Percentiles rank a stretch among this genome's conserved stretches.
Evolutionary conservation across 1,140 invertebrate genomes (phyloP).

Genomic region (Streblospio benedicti): DNA sequence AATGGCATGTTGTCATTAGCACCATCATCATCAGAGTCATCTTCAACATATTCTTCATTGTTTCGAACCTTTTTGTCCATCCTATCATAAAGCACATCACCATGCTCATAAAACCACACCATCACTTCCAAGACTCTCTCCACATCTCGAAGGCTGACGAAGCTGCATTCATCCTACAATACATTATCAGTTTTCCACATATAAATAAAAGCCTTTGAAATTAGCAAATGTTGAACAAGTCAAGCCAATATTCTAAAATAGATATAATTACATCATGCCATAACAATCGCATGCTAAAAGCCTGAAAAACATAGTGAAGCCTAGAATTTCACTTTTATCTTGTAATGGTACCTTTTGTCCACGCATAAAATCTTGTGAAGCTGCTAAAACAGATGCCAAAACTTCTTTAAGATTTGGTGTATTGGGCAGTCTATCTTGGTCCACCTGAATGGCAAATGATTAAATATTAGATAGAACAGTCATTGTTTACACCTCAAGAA

Average conservation of each 20-base stretch:
- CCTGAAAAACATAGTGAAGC: too few species aligned
- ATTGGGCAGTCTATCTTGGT: constrained; percentile 15
- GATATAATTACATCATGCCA: too few species aligned
- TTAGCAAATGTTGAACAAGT: too few species aligned
- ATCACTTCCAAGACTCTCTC: constrained; percentile 33
- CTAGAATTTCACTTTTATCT: too few species aligned
- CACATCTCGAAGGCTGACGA: constrained; percentile 42
- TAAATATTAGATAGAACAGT: not conserved
- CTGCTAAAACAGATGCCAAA: constrained; percentile 26
- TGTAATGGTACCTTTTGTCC: constrained; percentile 29
- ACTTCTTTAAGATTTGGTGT: constrained; percentile 11
- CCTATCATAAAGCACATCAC: constrained; percentile 16
- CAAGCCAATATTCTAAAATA: too few species aligned
- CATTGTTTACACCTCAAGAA: too few species aligned
- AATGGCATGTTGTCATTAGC: constrained; percentile 5
- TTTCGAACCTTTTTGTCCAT: constrained; percentile 11
- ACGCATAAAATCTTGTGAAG: constrained; percentile 39
- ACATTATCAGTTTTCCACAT: not conserved
- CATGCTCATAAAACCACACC: constrained; percentile 30
- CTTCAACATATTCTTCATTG: constrained; percentile 18
- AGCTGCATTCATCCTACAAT: constrained; percentile 41
- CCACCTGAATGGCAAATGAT: constrained; percentile 10
- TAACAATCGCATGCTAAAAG: too few species aligned
- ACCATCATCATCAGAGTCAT: too few species aligned
- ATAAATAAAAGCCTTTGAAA: too few species aligned